Percentiles rank a stretch among this genome's conserved stretches.
These are phyloP conservation scores for Vanessa tameamea DNA, from an alignment of 1,140 invertebrate species.

Conservation along the genomic window DNA sequence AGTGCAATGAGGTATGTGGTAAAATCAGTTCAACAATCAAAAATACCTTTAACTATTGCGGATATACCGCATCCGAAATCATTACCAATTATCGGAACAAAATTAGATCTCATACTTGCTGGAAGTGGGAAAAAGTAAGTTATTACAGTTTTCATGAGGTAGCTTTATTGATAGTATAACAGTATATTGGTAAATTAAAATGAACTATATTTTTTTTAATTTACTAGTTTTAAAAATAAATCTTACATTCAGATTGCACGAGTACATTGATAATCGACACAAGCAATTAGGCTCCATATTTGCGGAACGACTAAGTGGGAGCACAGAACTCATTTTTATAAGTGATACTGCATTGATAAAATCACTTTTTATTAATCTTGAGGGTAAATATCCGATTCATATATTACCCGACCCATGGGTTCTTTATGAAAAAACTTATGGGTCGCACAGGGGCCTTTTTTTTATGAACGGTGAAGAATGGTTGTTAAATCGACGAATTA, in stretches of 20 bases:
- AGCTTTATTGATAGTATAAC: too few species aligned
- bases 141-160: neutral
- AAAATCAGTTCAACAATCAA: neutral
- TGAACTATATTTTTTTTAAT: neutral
- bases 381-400: conserved; percentile 90
- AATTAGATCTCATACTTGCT: conserved; percentile 56
- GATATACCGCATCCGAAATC: conserved; percentile 55
- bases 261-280: conserved; percentile 88
- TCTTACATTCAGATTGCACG: conserved; percentile 72
- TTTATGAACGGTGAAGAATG: conserved; percentile 94
- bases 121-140: conserved; percentile 64
- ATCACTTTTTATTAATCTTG: conserved; percentile 84
- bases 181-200: neutral
- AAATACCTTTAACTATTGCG: conserved; percentile 14
- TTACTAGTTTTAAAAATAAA: neutral
- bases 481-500: conserved; percentile 84
- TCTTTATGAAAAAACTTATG: conserved; percentile 87
- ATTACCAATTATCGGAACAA: conserved; percentile 63
- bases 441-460: conserved; percentile 88
- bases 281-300: conserved; percentile 88
- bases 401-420: conserved; percentile 91
- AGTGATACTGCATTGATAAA: conserved; percentile 86
- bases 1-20: neutral
- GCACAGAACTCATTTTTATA: conserved; percentile 86
- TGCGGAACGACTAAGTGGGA: conserved; percentile 84